These are phyloP conservation scores for Phenacoccus solenopsis DNA, from an alignment of 1,140 invertebrate genomes.

Conservation along the genomic window DNA sequence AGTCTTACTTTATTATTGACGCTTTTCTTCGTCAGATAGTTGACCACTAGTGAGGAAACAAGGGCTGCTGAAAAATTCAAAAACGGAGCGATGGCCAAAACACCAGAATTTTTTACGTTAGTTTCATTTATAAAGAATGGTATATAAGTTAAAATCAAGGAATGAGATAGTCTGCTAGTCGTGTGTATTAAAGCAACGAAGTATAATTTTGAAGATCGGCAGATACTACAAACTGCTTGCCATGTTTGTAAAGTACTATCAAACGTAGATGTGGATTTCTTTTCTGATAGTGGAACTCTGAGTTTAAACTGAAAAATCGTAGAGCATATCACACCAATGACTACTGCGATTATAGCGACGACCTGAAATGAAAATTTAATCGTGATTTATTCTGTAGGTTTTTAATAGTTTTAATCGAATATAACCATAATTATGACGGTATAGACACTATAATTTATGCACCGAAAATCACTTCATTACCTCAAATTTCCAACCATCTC, in stretches of 20 bases:
- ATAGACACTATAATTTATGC: too few relatives aligned
- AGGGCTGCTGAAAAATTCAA: slow-evolving; percentile 75
- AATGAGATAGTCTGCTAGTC: slow-evolving; percentile 66
- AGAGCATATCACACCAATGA: slow-evolving; percentile 41
- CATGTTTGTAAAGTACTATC: background rate
- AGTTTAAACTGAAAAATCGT: slow-evolving; percentile 44
- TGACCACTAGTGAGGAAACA: slow-evolving; percentile 42
- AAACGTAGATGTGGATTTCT: background rate
- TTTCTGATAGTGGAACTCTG: slow-evolving; percentile 23
- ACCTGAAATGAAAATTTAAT: slow-evolving; percentile 6
- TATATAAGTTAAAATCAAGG: slow-evolving; percentile 71
- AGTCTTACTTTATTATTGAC: background rate
- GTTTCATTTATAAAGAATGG: slow-evolving; percentile 74
- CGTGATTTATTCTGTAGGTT: too few relatives aligned
- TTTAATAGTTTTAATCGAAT: too few relatives aligned
- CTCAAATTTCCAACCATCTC: slow-evolving; percentile 61
- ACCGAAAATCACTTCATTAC: too few relatives aligned
- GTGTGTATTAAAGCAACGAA: slow-evolving; percentile 51
- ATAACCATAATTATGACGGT: background rate
- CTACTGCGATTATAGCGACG: slow-evolving; percentile 34
- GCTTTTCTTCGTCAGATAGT: background rate
- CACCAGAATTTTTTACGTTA: slow-evolving; percentile 42
- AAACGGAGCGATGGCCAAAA: slow-evolving; percentile 75
- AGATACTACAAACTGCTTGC: slow-evolving; percentile 14
- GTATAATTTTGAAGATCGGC: slow-evolving; percentile 20